Evolutionary conservation across 2,113 vertebrate genomes (phyloP).

Genomic region (Puntigrus tetrazona): DNA sequence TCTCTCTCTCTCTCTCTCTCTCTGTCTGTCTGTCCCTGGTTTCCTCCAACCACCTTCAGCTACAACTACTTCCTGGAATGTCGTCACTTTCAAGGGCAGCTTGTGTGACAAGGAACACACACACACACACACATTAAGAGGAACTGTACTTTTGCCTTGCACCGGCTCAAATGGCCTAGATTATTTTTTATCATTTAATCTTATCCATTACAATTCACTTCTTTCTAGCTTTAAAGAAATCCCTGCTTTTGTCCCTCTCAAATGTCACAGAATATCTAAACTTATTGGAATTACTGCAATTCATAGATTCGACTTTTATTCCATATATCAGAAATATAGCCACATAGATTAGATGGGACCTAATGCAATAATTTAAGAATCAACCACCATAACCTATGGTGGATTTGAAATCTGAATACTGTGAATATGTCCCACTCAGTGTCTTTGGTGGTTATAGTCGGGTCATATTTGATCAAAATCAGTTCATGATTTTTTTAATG

Average conservation of each 20-base stretch:
- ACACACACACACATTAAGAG: background rate
- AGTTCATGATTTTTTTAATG: background rate
- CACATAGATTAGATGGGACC: background rate
- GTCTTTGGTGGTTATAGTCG: background rate
- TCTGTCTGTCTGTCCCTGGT: constrained; percentile 7
- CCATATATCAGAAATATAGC: background rate
- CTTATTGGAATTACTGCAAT: background rate
- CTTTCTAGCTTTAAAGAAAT: background rate
- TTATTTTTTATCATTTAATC: background rate
- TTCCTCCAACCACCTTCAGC: constrained; percentile 67
- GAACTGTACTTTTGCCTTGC: constrained; percentile 9
- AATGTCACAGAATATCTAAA: background rate
- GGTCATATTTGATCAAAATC: background rate
- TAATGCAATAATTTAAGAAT: background rate
- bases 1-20: constrained; percentile 37
- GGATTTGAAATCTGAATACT: background rate
- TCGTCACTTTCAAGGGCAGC: constrained; percentile 39
- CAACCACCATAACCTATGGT: background rate
- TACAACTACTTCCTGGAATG: constrained; percentile 71
- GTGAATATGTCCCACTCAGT: background rate
- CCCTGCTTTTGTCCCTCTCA: background rate
- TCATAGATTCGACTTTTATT: background rate
- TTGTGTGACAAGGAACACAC: constrained; percentile 52
- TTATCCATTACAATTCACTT: background rate
- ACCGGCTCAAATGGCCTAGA: background rate